Percentiles rank a stretch among this genome's conserved stretches.
phyloP scores from a whole-genome alignment of 2,888 invertebrate genomes.

The Pyrochroa serraticornis region DNA sequence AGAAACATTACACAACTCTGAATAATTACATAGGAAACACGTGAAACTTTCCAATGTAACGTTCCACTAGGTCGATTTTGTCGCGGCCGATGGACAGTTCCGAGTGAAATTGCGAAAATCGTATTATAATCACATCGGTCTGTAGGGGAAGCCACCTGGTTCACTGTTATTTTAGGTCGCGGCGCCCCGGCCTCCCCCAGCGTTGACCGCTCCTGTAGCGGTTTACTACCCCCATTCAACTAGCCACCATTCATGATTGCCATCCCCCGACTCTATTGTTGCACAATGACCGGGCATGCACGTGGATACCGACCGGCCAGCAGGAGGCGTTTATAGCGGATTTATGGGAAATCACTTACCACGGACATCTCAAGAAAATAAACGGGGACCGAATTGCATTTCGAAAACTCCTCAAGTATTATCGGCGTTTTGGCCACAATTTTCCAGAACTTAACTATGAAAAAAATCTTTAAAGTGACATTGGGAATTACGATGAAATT shows the following conservation, averaged over 20 bases:
- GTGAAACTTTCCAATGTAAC: constrained; percentile 13
- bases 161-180: constrained; percentile 41
- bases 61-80: constrained; percentile 13
- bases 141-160: constrained; percentile 34
- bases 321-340: too few species aligned
- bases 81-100: background rate
- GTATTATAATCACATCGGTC: background rate
- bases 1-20: background rate
- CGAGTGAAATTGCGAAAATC: too few species aligned
- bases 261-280: constrained; percentile 34
- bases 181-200: constrained; percentile 27
- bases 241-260: constrained; percentile 41
- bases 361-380: too few species aligned
- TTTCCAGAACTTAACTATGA: too few species aligned
- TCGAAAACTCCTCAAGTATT: too few species aligned
- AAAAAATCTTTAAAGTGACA: too few species aligned
- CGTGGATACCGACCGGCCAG: too few species aligned
- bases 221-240: constrained; percentile 42
- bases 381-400: too few species aligned
- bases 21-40: constrained; percentile 15
- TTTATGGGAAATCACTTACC: too few species aligned
- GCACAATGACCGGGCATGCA: constrained; percentile 16
- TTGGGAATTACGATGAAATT: too few species aligned
- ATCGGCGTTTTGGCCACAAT: constrained; percentile 5
- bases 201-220: constrained; percentile 36